Percentiles rank a stretch among this genome's conserved stretches.
phyloP scores from a whole-genome alignment of 2,888 invertebrate genomes.

The Epinotia bilunana region DNA sequence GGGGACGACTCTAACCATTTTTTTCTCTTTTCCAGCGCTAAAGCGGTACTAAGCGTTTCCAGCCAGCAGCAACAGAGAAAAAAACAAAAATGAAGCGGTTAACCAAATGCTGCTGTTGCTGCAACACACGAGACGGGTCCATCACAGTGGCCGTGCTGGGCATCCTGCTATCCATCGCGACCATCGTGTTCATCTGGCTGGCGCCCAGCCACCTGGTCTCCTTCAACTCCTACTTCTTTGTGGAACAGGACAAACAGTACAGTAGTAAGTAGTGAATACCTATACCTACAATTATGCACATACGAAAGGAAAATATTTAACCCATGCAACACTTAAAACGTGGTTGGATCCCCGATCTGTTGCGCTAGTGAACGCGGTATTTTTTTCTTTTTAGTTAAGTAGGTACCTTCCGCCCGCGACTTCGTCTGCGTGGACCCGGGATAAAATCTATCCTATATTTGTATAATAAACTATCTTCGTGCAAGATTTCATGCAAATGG shows the following conservation, averaged over 20 bases:
- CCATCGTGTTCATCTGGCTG: slow-evolving; percentile 88
- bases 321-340: no score
- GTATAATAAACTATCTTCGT: no score
- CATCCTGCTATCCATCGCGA: slow-evolving; percentile 88
- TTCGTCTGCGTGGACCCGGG: no score
- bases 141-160: slow-evolving; percentile 89
- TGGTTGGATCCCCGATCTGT: no score
- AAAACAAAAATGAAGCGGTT: slow-evolving; percentile 78
- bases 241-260: slow-evolving; percentile 78
- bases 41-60: slow-evolving; percentile 25
- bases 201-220: slow-evolving; percentile 84
- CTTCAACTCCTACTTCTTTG: slow-evolving; percentile 91
- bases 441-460: no score
- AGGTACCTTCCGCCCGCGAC: no score
- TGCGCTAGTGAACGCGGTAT: no score
- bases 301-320: no score
- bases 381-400: no score
- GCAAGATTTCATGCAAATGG: no score
- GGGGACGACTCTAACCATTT: not conserved
- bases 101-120: slow-evolving; percentile 88
- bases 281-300: no score
- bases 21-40: slow-evolving; percentile 10
- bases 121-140: slow-evolving; percentile 89
- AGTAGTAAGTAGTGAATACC: slow-evolving; percentile 79
- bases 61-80: slow-evolving; percentile 12